A percentile compares a stretch with the other conserved stretches of the same genome.
These are phyloP conservation scores for Drosophila incognita DNA, from an alignment of 2,888 invertebrate genomes.

Conservation along the genomic window DNA sequence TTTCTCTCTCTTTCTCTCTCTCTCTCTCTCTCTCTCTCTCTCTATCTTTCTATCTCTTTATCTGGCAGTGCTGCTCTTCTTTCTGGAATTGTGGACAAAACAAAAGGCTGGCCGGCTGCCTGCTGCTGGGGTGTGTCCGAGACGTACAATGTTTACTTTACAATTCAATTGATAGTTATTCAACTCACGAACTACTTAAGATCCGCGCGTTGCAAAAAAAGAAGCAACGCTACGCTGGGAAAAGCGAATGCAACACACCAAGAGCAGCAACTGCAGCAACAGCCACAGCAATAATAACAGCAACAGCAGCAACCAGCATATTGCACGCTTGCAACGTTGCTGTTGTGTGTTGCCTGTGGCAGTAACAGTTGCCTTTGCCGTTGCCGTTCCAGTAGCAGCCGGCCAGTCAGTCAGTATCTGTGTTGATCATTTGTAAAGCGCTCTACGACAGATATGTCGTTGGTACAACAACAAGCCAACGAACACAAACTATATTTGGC, in stretches of 20 bases:
- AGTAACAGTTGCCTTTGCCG: constrained; percentile 44
- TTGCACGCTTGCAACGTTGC: constrained; percentile 68
- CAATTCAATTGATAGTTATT: constrained; percentile 83
- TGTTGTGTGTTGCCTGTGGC: constrained; percentile 47
- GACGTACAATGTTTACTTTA: constrained; percentile 80
- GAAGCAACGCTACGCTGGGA: constrained; percentile 73
- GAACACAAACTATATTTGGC: constrained; percentile 52
- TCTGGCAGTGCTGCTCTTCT: constrained; percentile 23
- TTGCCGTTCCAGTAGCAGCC: constrained; percentile 71
- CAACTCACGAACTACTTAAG: constrained; percentile 82
- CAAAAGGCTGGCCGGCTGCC: constrained; percentile 57
- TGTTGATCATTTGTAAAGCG: constrained; percentile 78
- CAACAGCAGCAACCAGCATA: constrained; percentile 55
- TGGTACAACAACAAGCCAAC: constrained; percentile 42
- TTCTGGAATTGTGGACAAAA: constrained; percentile 48
- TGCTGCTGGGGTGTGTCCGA: constrained; percentile 71
- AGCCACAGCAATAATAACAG: constrained; percentile 39
- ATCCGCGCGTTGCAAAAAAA: constrained; percentile 65
- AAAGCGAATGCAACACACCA: constrained; percentile 48
- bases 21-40: neutral
- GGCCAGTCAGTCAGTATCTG: constrained; percentile 64
- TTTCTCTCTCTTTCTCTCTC: neutral
- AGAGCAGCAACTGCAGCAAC: constrained; percentile 32
- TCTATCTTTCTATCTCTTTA: neutral
- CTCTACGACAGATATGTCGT: constrained; percentile 72